Percentiles rank a stretch among this genome's conserved stretches.
These are phyloP conservation scores for Pollimyrus isidori DNA, from an alignment of 2,113 vertebrate genomes.

Conservation along the genomic window DNA sequence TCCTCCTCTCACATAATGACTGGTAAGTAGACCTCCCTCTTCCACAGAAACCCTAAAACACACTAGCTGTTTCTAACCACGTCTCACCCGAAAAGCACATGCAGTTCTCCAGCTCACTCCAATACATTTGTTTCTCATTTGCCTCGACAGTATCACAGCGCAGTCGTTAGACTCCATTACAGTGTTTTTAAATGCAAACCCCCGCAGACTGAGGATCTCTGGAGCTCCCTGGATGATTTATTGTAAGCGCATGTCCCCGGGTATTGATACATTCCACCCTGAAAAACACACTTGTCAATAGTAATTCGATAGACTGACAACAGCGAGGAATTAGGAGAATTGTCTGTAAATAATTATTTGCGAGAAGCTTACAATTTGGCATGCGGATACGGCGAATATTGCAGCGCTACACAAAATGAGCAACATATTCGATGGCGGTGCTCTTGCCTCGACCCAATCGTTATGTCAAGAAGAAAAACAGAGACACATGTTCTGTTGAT, in stretches of 20 bases:
- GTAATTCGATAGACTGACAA: constrained; percentile 41
- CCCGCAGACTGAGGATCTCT: constrained; percentile 36
- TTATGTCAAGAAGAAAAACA: not conserved
- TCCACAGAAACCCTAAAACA: constrained; percentile 51
- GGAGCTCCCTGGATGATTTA: constrained; percentile 33
- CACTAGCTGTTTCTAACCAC: constrained; percentile 34
- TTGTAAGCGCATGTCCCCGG: constrained; percentile 30
- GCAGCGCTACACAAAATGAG: not conserved
- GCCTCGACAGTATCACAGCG: constrained; percentile 34
- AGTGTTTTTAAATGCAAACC: constrained; percentile 40
- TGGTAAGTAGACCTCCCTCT: constrained; percentile 34
- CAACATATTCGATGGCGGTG: not conserved
- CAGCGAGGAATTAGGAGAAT: constrained; percentile 31
- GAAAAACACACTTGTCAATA: constrained; percentile 33
- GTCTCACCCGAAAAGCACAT: constrained; percentile 40
- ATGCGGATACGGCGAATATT: constrained; percentile 24
- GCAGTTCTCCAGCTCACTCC: constrained; percentile 43
- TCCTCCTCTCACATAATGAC: constrained; percentile 45
- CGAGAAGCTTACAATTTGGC: constrained; percentile 44
- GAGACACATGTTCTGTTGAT: not conserved
- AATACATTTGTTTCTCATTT: constrained; percentile 33
- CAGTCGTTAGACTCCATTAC: constrained; percentile 44
- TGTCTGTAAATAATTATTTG: constrained; percentile 31
- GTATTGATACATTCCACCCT: constrained; percentile 34
- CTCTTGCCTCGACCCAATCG: not conserved